phyloP scores from a whole-genome alignment of 2,888 invertebrate genomes.

The Chorisops tibialis region DNA sequence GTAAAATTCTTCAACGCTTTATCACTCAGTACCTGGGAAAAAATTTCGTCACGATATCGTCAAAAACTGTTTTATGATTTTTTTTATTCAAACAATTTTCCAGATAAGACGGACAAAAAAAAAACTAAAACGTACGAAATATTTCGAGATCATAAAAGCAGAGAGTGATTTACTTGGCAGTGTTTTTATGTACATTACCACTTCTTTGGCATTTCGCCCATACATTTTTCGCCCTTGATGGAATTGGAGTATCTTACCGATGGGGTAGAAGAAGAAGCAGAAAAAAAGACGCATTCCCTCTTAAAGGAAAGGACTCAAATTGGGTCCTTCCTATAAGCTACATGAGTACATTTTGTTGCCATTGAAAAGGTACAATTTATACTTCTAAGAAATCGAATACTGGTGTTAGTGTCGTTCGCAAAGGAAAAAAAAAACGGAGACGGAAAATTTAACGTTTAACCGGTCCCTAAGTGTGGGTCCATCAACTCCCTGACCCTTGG shows the following conservation, averaged over 20 bases:
- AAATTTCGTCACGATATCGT: too few relatives aligned
- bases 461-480: neutral
- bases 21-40: too few relatives aligned
- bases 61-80: too few relatives aligned
- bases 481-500: constrained; percentile 15
- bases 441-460: constrained; percentile 15
- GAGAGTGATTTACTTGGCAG: constrained; percentile 16
- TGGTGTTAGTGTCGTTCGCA: too few relatives aligned
- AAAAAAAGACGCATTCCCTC: neutral
- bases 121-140: neutral
- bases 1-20: too few relatives aligned
- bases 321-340: neutral
- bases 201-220: constrained; percentile 1
- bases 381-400: too few relatives aligned
- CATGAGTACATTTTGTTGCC: neutral
- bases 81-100: too few relatives aligned
- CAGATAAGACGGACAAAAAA: too few relatives aligned
- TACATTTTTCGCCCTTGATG: neutral
- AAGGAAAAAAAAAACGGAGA: neutral
- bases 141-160: constrained; percentile 23
- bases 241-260: neutral
- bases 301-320: neutral
- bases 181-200: constrained; percentile 7
- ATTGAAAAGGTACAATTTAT: constrained; percentile 1
- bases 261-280: neutral